A percentile compares a stretch with the other conserved stretches of the same genome.
Conservation (phyloP, 2,888 invertebrate genomes). For the Holacanthella duospinosa region DNA sequence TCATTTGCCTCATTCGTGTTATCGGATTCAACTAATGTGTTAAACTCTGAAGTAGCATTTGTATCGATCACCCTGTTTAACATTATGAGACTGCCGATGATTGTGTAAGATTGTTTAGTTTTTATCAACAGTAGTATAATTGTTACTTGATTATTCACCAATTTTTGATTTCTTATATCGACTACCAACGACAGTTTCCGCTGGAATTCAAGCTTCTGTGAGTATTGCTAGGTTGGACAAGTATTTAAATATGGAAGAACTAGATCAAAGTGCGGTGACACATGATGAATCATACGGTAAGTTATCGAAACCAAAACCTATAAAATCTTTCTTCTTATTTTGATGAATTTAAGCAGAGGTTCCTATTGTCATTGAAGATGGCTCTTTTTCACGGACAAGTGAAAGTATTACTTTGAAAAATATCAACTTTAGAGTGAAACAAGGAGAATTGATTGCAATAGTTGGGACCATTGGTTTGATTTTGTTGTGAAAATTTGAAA, state of each 20-base stretch:
- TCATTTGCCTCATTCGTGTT: neutral
- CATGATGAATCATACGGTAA: conserved; percentile 4
- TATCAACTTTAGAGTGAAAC: conserved; percentile 2
- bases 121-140: no score
- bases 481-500: no score
- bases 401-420: neutral
- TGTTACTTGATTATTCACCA: no score
- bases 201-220: conserved; percentile 1
- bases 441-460: conserved; percentile 1
- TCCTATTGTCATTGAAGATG: neutral
- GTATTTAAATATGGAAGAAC: conserved; percentile 5
- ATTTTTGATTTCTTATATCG: neutral
- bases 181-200: neutral
- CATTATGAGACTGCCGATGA: conserved; percentile 8
- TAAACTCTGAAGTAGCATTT: conserved; percentile 4
- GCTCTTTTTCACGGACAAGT: neutral
- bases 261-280: neutral
- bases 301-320: neutral
- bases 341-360: neutral
- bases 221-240: conserved; percentile 1
- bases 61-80: conserved; percentile 5
- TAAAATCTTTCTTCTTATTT: neutral
- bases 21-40: neutral
- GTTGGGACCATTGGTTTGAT: conserved; percentile 7
- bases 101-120: neutral